These are phyloP conservation scores for Erebia aethiops DNA, from an alignment of 2,888 invertebrate genomes.

Conservation along the genomic window DNA sequence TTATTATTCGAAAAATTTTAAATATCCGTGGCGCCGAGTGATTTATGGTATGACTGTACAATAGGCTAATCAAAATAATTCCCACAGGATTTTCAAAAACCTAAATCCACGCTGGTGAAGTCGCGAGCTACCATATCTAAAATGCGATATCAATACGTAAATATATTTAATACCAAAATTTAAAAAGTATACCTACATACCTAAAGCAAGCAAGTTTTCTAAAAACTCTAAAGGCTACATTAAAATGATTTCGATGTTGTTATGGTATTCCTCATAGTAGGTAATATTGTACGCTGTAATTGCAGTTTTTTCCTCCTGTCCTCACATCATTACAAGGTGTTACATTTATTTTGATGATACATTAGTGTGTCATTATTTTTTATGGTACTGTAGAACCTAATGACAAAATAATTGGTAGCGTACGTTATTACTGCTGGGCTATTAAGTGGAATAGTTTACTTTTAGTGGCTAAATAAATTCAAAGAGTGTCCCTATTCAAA, in stretches of 20 bases:
- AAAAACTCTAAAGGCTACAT: background rate
- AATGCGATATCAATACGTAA: too few species aligned
- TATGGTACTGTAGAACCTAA: slow-evolving; percentile 4
- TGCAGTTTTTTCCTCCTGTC: slow-evolving; percentile 6
- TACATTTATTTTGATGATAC: slow-evolving; percentile 2
- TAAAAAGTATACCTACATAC: too few species aligned
- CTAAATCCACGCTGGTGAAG: too few species aligned
- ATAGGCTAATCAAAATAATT: too few species aligned
- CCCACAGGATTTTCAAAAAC: too few species aligned
- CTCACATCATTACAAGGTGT: background rate
- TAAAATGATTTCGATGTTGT: background rate
- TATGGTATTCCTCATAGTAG: background rate
- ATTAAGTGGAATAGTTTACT: background rate
- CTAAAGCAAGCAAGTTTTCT: background rate
- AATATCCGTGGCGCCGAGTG: too few species aligned
- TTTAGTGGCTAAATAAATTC: too few species aligned
- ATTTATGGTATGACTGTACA: too few species aligned
- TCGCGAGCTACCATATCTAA: too few species aligned
- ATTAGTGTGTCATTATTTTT: slow-evolving; percentile 11
- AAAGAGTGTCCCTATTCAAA: too few species aligned
- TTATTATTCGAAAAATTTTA: too few species aligned
- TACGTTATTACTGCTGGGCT: background rate
- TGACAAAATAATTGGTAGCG: slow-evolving; percentile 15
- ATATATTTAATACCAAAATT: too few species aligned
- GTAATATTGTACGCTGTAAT: slow-evolving; percentile 15